These are phyloP conservation scores for Brachionus plicatilis DNA, from an alignment of 1,140 invertebrate genomes.

Conservation along the genomic window DNA sequence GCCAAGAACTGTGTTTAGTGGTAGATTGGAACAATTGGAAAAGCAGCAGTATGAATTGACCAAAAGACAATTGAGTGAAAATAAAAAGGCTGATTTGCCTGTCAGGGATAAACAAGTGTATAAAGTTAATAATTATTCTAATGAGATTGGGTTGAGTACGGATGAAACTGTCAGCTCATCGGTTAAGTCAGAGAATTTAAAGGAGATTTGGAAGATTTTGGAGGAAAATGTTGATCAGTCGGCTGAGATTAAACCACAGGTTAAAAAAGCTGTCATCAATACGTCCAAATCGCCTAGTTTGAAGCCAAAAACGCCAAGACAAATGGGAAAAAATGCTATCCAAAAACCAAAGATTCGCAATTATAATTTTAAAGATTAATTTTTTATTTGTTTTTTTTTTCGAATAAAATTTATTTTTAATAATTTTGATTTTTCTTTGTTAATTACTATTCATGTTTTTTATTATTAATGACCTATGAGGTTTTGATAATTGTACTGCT, in stretches of 20 bases:
- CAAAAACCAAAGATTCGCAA: slow-evolving; percentile 35
- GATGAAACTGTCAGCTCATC: slow-evolving; percentile 20
- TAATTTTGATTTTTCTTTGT: no score
- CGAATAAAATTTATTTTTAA: background rate
- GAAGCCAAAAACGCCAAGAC: slow-evolving; percentile 27
- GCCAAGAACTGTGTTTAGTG: background rate
- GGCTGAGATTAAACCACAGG: background rate
- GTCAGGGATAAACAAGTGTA: background rate
- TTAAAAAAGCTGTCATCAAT: background rate
- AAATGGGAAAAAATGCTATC: background rate
- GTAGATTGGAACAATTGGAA: slow-evolving; percentile 49
- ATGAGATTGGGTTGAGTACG: background rate
- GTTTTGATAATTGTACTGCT: no score
- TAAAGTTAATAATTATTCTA: background rate
- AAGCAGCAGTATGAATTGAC: slow-evolving; percentile 52
- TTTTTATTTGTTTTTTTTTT: background rate
- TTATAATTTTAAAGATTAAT: slow-evolving; percentile 31
- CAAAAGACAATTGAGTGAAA: slow-evolving; percentile 44
- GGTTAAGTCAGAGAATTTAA: slow-evolving; percentile 23
- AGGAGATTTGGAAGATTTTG: slow-evolving; percentile 34
- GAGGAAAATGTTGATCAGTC: slow-evolving; percentile 14
- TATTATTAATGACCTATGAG: no score
- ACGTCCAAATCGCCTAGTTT: background rate
- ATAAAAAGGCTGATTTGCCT: background rate
- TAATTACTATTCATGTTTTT: no score